These are phyloP conservation scores for Lethocerus indicus DNA, from an alignment of 1,140 invertebrate species.

Conservation along the genomic window DNA sequence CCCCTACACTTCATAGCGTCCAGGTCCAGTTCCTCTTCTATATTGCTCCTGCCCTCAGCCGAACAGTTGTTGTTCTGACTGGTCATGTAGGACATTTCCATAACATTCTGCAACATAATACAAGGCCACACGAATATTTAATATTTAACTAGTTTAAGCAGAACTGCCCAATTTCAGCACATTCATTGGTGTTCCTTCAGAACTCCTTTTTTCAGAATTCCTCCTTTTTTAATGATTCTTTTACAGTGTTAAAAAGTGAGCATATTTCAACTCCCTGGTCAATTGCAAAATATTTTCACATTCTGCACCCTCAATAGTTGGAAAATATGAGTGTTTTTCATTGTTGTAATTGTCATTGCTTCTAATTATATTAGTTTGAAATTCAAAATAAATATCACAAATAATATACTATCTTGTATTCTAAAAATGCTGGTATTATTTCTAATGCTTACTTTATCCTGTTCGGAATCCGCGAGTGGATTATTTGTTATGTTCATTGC, in stretches of 20 bases:
- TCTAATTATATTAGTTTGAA: background rate
- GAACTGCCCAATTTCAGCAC: background rate
- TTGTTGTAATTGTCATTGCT: background rate
- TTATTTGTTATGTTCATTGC: conserved; percentile 47
- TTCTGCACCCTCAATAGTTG: background rate
- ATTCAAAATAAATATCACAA: background rate
- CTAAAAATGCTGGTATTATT: too few species aligned
- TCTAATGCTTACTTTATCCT: conserved; percentile 27
- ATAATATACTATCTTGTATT: too few species aligned
- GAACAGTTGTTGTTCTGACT: conserved; percentile 39
- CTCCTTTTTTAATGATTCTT: background rate
- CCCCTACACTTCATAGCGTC: background rate
- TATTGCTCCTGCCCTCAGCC: too few species aligned
- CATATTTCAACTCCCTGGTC: background rate
- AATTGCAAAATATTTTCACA: background rate
- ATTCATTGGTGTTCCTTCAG: background rate
- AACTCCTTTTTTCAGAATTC: background rate
- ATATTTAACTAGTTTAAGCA: background rate
- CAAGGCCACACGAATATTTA: too few species aligned
- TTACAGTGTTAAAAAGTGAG: background rate
- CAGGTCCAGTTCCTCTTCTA: too few species aligned
- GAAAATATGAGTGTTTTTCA: background rate
- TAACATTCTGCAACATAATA: conserved; percentile 20
- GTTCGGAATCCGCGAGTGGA: conserved; percentile 41
- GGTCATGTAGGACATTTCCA: conserved; percentile 41